Percentiles rank a stretch among this genome's conserved stretches.
Conservation (phyloP, 35 echinoderm and acorn worm genomes). For the Heliocidaris erythrogramma region DNA sequence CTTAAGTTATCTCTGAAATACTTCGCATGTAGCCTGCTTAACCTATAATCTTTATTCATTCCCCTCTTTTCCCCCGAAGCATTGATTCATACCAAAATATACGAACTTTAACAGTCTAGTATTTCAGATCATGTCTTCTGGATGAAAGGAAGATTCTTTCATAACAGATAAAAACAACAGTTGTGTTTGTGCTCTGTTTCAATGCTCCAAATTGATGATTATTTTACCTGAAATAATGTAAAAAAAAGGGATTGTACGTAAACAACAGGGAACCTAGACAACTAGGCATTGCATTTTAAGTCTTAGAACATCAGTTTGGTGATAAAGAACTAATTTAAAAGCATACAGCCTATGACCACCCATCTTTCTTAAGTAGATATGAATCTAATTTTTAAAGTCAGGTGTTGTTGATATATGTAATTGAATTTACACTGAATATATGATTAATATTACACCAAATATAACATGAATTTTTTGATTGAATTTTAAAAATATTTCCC, state of each 20-base stretch:
- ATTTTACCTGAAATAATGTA: neutral
- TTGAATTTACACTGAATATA: too few species aligned
- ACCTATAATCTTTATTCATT: neutral
- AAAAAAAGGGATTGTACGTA: neutral
- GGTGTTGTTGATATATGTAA: too few species aligned
- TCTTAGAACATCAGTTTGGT: neutral
- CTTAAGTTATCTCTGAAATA: neutral
- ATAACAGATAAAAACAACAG: neutral
- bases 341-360: neutral
- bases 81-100: neutral
- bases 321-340: neutral
- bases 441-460: too few species aligned
- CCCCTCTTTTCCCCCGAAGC: neutral
- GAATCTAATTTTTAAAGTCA: neutral
- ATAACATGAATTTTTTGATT: too few species aligned
- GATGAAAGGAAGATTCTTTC: neutral
- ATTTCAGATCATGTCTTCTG: neutral
- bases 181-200: neutral
- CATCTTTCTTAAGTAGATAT: neutral
- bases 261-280: too few species aligned
- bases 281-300: too few species aligned
- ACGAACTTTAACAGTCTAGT: neutral
- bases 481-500: too few species aligned
- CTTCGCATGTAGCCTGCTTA: neutral
- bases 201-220: neutral